Evolutionary conservation across 2,797 vertebrate genomes (phyloP).

Genomic region (Chiloscyllium punctatum): DNA sequence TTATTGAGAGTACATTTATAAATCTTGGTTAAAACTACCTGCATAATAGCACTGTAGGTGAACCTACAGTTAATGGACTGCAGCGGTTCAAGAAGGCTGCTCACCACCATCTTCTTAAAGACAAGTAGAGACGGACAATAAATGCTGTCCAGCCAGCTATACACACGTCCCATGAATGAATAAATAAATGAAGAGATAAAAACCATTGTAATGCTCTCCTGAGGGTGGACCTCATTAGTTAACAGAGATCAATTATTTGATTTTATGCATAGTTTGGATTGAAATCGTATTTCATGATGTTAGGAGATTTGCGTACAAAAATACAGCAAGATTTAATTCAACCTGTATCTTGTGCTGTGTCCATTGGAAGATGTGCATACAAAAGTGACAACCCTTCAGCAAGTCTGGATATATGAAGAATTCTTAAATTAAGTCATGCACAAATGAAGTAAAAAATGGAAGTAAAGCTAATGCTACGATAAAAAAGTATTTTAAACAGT

Average conservation of each 20-base stretch:
- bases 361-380: not conserved
- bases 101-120: no score
- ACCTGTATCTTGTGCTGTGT: not conserved
- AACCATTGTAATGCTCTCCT: not conserved
- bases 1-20: not conserved
- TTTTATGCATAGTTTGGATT: not conserved
- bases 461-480: not conserved
- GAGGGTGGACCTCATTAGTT: not conserved
- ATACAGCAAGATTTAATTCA: not conserved
- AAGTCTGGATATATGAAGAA: not conserved
- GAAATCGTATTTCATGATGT: not conserved
- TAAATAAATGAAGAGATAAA: no score
- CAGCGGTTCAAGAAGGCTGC: no score
- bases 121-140: no score
- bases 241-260: not conserved
- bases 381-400: not conserved
- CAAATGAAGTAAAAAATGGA: no score
- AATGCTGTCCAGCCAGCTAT: no score
- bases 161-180: no score
- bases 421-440: not conserved
- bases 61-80: no score
- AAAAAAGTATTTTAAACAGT: not conserved
- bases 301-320: not conserved
- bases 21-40: not conserved
- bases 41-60: no score